phyloP scores from a whole-genome alignment of 2,888 invertebrate species.

The Coelopa pilipes region DNA sequence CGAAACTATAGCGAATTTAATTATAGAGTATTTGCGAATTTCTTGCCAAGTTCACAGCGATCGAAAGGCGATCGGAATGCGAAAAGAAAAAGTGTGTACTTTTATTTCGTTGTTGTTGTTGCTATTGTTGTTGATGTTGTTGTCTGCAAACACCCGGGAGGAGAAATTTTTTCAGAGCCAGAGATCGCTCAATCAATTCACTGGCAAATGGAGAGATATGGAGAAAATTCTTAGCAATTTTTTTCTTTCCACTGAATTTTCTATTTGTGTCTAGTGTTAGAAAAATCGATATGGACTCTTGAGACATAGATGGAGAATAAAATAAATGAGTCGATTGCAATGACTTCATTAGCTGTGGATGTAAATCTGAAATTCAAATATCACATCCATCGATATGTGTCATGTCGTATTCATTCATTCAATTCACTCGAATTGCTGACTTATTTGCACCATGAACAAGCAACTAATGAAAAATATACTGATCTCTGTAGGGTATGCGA shows the following conservation, averaged over 20 bases:
- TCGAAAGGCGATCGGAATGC: conserved; percentile 7
- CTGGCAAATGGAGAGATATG: neutral
- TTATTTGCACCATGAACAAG: no score
- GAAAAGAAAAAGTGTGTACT: conserved; percentile 19
- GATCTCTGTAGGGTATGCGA: no score
- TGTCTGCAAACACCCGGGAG: no score
- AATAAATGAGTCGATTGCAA: neutral
- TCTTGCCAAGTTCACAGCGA: conserved; percentile 20
- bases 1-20: conserved; percentile 8
- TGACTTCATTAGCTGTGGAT: conserved; percentile 1
- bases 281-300: neutral
- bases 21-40: conserved; percentile 8
- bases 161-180: no score
- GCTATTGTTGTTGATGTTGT: neutral
- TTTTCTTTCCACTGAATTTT: neutral
- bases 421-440: no score
- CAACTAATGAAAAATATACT: no score
- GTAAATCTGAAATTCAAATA: conserved; percentile 13
- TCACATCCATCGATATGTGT: neutral
- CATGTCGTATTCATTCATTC: no score
- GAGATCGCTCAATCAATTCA: neutral
- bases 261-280: neutral
- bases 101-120: neutral
- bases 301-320: no score
- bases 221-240: neutral